These are phyloP conservation scores for Erythrocercus mccallii DNA, from an alignment of 2,113 vertebrate species.

Conservation along the genomic window DNA sequence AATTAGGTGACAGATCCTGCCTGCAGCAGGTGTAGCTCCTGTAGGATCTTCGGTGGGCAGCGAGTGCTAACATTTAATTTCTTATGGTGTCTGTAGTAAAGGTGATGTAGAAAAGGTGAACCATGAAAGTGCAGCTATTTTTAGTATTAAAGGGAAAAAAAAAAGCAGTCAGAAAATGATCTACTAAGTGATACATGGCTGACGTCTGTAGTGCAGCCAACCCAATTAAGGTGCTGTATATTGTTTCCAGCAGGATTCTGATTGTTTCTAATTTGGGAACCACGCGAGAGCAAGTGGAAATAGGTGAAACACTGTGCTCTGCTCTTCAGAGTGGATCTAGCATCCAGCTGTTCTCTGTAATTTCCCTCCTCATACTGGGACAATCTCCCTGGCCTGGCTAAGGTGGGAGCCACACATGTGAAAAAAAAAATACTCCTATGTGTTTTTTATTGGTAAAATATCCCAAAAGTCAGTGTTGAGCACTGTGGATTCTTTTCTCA, in stretches of 20 bases:
- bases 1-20: background rate
- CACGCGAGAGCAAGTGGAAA: background rate
- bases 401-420: background rate
- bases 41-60: background rate
- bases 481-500: background rate
- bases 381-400: background rate
- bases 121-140: conserved; percentile 37
- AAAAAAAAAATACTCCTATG: background rate
- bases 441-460: background rate
- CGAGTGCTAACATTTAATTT: background rate
- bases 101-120: conserved; percentile 48
- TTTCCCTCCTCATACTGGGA: background rate
- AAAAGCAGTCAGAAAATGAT: conserved; percentile 11
- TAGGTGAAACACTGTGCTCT: background rate
- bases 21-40: background rate
- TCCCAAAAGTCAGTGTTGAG: background rate
- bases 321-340: background rate
- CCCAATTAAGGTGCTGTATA: conserved; percentile 45
- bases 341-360: background rate
- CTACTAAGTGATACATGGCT: conserved; percentile 25
- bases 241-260: conserved; percentile 50
- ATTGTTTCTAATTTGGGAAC: conserved; percentile 59
- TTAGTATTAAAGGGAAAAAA: background rate
- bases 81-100: background rate
- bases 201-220: conserved; percentile 34